Evolutionary conservation across 2,888 invertebrate species (phyloP).

Genomic region (Dromius quadrimaculatus): DNA sequence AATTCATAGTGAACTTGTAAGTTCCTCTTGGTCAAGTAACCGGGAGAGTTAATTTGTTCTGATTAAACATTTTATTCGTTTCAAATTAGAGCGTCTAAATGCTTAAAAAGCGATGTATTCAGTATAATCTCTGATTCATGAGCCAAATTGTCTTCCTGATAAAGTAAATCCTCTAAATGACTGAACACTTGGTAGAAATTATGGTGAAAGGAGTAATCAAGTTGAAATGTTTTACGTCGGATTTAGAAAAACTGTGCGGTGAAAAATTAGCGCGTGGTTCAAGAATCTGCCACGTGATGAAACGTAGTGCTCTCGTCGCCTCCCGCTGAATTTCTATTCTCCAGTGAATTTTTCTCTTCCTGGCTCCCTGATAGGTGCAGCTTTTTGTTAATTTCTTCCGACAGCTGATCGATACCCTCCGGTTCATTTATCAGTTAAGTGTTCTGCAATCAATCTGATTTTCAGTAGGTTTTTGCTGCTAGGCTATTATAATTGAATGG

Average conservation of each 20-base stretch:
- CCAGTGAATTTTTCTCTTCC: neutral
- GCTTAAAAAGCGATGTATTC: too few species aligned
- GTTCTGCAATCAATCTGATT: slow-evolving; percentile 17
- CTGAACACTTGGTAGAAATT: slow-evolving; percentile 9
- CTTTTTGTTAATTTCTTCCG: slow-evolving; percentile 34
- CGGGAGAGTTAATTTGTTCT: too few species aligned
- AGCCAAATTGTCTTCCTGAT: too few species aligned
- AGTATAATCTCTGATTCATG: too few species aligned
- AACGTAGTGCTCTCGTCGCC: neutral
- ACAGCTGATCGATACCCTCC: slow-evolving; percentile 31
- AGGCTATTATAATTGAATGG: too few species aligned
- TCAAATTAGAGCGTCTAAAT: too few species aligned
- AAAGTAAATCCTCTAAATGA: slow-evolving; percentile 10
- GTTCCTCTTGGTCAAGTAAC: too few species aligned
- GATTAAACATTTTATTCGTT: too few species aligned
- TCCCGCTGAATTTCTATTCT: slow-evolving; percentile 16
- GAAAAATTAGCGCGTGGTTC: slow-evolving; percentile 16
- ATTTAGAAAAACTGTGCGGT: slow-evolving; percentile 28
- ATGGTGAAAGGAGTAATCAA: slow-evolving; percentile 27
- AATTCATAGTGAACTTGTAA: too few species aligned
- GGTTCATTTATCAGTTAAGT: slow-evolving; percentile 33
- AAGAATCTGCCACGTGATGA: slow-evolving; percentile 1
- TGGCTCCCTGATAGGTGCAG: slow-evolving; percentile 12
- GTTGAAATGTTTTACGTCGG: slow-evolving; percentile 32
- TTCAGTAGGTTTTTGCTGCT: too few species aligned